These are phyloP conservation scores for Labroides dimidiatus DNA, from an alignment of 2,797 vertebrate genomes.

Conservation along the genomic window DNA sequence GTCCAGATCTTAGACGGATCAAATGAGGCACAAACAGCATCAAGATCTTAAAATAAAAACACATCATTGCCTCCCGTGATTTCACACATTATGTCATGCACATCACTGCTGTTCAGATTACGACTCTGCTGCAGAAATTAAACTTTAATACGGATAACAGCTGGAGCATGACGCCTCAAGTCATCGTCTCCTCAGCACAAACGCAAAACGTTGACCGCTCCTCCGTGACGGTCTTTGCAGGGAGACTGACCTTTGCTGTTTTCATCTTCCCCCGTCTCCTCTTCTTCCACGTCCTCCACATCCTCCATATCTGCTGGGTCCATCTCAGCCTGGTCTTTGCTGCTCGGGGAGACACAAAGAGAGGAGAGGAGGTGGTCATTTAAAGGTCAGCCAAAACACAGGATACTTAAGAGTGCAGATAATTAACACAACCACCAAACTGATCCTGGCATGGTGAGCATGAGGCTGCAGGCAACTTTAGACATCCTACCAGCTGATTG, in stretches of 20 bases:
- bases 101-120: conserved; percentile 12
- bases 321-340: conserved; percentile 97
- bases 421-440: conserved; percentile 14
- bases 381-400: conserved; percentile 37
- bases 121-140: neutral
- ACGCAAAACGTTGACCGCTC: neutral
- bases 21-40: conserved; percentile 24
- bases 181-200: neutral
- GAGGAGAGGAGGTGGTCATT: neutral
- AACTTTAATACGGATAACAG: too few relatives aligned
- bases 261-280: conserved; percentile 94
- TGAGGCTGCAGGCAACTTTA: neutral
- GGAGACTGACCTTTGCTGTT: conserved; percentile 92
- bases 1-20: conserved; percentile 46
- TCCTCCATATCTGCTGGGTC: conserved; percentile 99
- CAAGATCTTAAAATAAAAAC: conserved; percentile 53
- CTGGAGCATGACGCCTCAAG: neutral
- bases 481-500: neutral
- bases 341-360: conserved; percentile 63
- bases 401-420: neutral
- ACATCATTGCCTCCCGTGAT: conserved; percentile 1
- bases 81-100: conserved; percentile 20
- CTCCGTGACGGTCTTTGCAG: too few relatives aligned
- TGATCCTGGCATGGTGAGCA: conserved; percentile 1
- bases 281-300: conserved; percentile 98